phyloP scores from a whole-genome alignment of 2,113 vertebrate genomes.

The Turnix velox region DNA sequence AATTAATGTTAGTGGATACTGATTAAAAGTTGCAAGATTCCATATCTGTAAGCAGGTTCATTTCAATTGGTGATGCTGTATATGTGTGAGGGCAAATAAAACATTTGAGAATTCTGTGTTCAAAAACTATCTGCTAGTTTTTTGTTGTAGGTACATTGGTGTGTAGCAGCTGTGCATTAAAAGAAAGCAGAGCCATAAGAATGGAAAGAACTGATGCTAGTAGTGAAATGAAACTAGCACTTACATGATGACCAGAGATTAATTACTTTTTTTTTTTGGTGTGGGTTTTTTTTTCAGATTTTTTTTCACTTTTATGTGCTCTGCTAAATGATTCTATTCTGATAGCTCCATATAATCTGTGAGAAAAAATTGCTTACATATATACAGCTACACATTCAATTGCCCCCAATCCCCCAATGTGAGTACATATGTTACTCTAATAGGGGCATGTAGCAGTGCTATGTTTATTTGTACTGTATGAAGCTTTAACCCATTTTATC shows the following conservation, averaged over 20 bases:
- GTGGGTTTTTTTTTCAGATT: not conserved
- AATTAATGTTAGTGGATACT: not conserved
- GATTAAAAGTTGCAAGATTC: not conserved
- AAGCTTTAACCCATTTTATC: not conserved
- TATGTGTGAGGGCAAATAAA: not conserved
- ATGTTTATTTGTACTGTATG: not conserved
- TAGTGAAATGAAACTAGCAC: not conserved
- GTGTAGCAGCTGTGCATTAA: not conserved
- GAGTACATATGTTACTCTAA: not conserved
- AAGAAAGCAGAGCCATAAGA: not conserved
- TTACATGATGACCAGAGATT: not conserved
- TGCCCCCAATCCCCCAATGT: fast-evolving
- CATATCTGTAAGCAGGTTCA: not conserved
- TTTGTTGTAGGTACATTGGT: not conserved
- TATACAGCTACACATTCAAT: not conserved
- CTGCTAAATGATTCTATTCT: not conserved
- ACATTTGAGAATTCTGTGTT: not conserved
- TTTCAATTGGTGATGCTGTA: not conserved
- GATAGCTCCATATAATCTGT: not conserved
- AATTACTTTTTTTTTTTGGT: not conserved
- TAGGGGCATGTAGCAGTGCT: not conserved
- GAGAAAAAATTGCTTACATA: not conserved
- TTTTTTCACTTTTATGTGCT: not conserved
- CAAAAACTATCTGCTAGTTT: not conserved
- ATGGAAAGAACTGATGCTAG: not conserved